These are phyloP conservation scores for Halictus quadricinctus DNA, from an alignment of 2,888 invertebrate species.

Conservation along the genomic window DNA sequence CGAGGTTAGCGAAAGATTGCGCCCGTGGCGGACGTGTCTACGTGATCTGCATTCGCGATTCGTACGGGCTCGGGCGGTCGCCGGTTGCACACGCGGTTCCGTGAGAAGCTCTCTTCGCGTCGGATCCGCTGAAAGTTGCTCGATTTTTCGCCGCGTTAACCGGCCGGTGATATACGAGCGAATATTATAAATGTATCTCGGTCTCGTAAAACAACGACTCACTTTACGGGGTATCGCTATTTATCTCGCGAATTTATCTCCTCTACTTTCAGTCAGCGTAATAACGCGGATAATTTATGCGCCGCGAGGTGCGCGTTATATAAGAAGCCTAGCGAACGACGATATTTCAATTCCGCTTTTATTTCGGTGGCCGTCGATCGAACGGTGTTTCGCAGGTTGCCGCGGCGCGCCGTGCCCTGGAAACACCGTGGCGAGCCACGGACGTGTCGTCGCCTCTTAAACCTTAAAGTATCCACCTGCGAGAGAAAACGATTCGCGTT, in stretches of 20 bases:
- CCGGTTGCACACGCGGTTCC: slow-evolving; percentile 12
- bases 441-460: slow-evolving; percentile 29
- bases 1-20: slow-evolving; percentile 1
- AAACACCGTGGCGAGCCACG: neutral
- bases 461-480: slow-evolving; percentile 37
- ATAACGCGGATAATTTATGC: slow-evolving; percentile 47
- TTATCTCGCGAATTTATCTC: slow-evolving; percentile 55
- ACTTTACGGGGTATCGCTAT: slow-evolving; percentile 41
- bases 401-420: neutral
- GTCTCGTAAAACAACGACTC: slow-evolving; percentile 45
- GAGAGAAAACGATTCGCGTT: slow-evolving; percentile 57
- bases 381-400: neutral
- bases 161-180: slow-evolving; percentile 39
- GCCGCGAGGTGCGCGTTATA: slow-evolving; percentile 33
- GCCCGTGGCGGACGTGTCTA: slow-evolving; percentile 21
- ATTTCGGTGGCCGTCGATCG: slow-evolving; percentile 27
- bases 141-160: slow-evolving; percentile 45
- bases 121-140: slow-evolving; percentile 39
- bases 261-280: slow-evolving; percentile 44
- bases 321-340: slow-evolving; percentile 29
- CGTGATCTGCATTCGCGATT: slow-evolving; percentile 40
- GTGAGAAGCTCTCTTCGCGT: slow-evolving; percentile 41
- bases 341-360: slow-evolving; percentile 50
- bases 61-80: neutral
- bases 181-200: slow-evolving; percentile 36